Evolutionary conservation across 2,113 vertebrate species (phyloP), one percentile per base, ranked within the genome.

Genomic region (Otolemur garnettii): DNA sequence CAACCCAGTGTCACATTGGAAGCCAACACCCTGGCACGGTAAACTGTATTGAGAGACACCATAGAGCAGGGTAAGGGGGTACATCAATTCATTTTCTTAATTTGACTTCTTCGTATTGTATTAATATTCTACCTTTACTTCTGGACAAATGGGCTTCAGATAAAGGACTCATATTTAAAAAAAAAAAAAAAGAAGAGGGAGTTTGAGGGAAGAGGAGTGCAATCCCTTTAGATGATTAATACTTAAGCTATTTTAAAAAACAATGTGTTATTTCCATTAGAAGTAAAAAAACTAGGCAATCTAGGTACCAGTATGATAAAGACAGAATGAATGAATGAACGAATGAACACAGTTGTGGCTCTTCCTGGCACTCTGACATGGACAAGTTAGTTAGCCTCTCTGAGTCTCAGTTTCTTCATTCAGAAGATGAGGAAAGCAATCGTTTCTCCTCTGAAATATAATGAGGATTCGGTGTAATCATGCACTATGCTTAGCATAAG

Each of bases 71-170:
- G 12, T 55, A 3, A 71, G 15, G 24, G 21, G 14, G 0, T 7
- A 55, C 26, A 24, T 7, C 28, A 28, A 33, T n/a, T 35, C 35
- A 2, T 33, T 91, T 55, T 74, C 45, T 71, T 69, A 64, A 12
- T 38, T 64, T 83, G 69, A 64, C 35, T 81, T 87, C 42, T 86
- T 91, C 38, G 14, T 42, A 22, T 64, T 79, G 11, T 15, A 33
- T 18, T 72, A 68, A 57, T 74, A 74, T 69, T 93, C 38, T 74
- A 66, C 3, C n/a, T 95, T 83, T 19, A 64, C 50, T 92, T 90
- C 18, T 77, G 9, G 21, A 77, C 7, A 53, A 79, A 1, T 3
- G 72, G 77, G 30, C 8, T 84, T 91, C 33, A 66, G 2, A 35
- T 55, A 60, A 91, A 93, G 72, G 15, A 50, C 17, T 35, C 75